phyloP scores from a whole-genome alignment of 2,113 vertebrate species.

The Plecturocebus donacophilus region DNA sequence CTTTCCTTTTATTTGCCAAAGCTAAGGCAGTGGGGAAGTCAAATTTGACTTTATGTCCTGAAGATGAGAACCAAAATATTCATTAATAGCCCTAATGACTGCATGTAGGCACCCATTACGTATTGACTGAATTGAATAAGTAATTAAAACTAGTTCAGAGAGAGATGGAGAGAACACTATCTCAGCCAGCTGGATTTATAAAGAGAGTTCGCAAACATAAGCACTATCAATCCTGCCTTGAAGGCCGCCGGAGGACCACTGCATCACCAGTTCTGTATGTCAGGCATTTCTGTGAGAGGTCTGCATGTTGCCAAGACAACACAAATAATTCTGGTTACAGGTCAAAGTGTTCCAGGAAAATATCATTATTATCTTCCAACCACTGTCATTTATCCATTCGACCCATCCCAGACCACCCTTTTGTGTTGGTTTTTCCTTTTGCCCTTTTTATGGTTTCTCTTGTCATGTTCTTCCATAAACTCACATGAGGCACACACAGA shows the following conservation, averaged over 20 bases:
- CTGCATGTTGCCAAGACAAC: background rate
- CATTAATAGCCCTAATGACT: background rate
- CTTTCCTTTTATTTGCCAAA: background rate
- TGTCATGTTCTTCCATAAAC: background rate
- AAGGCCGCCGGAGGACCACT: background rate
- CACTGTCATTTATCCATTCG: background rate
- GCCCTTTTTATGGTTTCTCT: background rate
- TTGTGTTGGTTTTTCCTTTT: background rate
- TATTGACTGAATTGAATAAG: background rate
- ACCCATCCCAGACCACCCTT: background rate
- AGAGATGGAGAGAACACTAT: background rate
- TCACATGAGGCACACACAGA: background rate
- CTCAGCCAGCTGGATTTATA: background rate
- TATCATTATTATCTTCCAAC: background rate
- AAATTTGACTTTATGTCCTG: conserved; percentile 15
- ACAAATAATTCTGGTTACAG: conserved; percentile 37
- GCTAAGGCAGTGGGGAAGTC: background rate
- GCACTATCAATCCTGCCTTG: background rate
- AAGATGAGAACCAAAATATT: background rate
- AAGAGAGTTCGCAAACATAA: conserved; percentile 24
- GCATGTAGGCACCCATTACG: background rate
- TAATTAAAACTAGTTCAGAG: background rate
- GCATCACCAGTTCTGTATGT: background rate
- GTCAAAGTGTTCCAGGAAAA: conserved; percentile 36
- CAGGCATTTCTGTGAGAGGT: conserved; percentile 7